Percentiles rank a stretch among this genome's conserved stretches.
Conservation (phyloP, 2,797 vertebrate genomes). For the Peromyscus nudipes region DNA sequence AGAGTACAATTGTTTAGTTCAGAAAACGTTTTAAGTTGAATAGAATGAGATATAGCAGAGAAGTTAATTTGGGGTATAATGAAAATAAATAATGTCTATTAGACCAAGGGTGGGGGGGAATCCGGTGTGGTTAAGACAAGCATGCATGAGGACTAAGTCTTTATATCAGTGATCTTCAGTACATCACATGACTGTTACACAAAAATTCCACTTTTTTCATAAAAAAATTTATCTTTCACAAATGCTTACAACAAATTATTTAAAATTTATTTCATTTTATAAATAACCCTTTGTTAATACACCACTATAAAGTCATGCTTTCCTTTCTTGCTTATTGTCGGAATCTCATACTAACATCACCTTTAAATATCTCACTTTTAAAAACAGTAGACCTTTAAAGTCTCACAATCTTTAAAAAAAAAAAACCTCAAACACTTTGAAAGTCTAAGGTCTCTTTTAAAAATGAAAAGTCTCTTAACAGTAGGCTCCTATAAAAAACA, state of each 20-base stretch:
- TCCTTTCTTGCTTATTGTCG: not conserved
- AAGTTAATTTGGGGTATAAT: not conserved
- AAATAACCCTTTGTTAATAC: not conserved
- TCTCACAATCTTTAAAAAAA: not conserved
- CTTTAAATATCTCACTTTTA: not conserved
- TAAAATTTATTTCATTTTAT: not conserved
- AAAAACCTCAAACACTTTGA: not conserved
- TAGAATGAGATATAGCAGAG: not conserved
- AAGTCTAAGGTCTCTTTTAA: not conserved
- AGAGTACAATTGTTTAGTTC: not conserved
- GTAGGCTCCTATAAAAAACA: not conserved
- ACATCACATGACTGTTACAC: not conserved
- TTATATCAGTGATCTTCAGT: not conserved
- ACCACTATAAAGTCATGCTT: not conserved
- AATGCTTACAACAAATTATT: not conserved
- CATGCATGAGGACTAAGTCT: not conserved
- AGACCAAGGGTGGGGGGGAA: not conserved
- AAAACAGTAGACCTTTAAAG: not conserved
- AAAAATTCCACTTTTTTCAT: not conserved
- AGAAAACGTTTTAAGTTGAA: not conserved
- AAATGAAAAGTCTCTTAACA: not conserved
- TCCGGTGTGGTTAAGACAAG: not conserved
- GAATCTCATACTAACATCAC: not conserved
- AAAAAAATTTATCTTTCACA: not conserved
- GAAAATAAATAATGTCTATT: slow-evolving; percentile 3